Evolutionary conservation across 2,113 vertebrate species (phyloP).

Genomic region (Crotalus tigris): DNA sequence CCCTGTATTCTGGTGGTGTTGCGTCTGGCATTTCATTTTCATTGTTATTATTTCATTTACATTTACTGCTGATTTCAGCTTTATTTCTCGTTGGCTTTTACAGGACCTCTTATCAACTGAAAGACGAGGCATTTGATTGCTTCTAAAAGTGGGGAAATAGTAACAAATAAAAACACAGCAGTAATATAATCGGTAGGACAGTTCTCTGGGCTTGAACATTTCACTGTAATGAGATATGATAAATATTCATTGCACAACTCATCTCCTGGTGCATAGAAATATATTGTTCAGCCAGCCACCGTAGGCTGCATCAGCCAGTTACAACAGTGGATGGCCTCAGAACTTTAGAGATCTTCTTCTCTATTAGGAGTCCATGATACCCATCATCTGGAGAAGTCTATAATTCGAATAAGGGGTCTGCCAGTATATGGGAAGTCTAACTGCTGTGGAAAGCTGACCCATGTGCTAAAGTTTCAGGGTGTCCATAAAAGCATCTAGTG

Average conservation of each 20-base stretch:
- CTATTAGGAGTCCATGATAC: background rate
- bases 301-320: slow-evolving; percentile 26
- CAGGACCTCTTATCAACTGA: slow-evolving; percentile 43
- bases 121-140: slow-evolving; percentile 32
- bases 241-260: slow-evolving; percentile 57
- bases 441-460: background rate
- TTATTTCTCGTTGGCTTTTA: slow-evolving; percentile 34
- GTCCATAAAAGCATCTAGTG: background rate
- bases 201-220: slow-evolving; percentile 34
- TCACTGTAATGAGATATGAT: slow-evolving; percentile 57
- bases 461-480: background rate
- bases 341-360: slow-evolving; percentile 14
- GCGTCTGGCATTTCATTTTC: slow-evolving; percentile 38
- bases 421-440: background rate
- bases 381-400: slow-evolving; percentile 3
- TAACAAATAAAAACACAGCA: slow-evolving; percentile 53
- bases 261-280: slow-evolving; percentile 26
- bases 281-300: slow-evolving; percentile 12
- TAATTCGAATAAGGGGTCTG: background rate
- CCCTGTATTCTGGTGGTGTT: slow-evolving; percentile 39
- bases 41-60: slow-evolving; percentile 11
- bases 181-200: slow-evolving; percentile 61
- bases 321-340: background rate
- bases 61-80: slow-evolving; percentile 29
- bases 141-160: slow-evolving; percentile 41